These are phyloP conservation scores for Pegea sp. DNA, from an alignment of 23 tunicate genomes.

Conservation along the genomic window DNA sequence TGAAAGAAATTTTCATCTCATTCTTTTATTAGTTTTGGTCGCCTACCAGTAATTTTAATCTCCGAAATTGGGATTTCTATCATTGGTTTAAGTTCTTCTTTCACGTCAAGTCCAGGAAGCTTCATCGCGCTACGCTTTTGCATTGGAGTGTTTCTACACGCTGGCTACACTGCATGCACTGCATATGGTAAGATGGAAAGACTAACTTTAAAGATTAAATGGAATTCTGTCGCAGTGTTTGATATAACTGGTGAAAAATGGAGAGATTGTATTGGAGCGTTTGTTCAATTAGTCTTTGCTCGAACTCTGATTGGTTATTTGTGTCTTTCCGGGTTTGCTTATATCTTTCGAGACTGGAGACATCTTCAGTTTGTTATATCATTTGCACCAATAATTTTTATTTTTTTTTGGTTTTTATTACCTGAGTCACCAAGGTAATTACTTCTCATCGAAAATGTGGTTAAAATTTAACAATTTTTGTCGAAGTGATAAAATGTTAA, in stretches of 20 bases:
- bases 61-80: not conserved
- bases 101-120: not conserved
- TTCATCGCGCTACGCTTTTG: not conserved
- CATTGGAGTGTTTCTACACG: not conserved
- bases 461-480: too few species aligned
- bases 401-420: not conserved
- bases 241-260: not conserved
- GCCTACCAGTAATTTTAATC: not conserved
- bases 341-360: not conserved
- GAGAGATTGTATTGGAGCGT: not conserved
- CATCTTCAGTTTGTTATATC: not conserved
- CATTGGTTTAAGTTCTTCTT: not conserved
- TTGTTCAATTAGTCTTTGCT: not conserved
- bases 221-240: not conserved
- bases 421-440: slow-evolving; percentile 1
- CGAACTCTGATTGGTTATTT: slow-evolving; percentile 1
- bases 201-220: not conserved
- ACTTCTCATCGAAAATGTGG: too few species aligned
- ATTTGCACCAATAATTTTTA: not conserved
- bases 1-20: not conserved
- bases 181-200: not conserved
- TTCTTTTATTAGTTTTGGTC: not conserved
- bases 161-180: not conserved
- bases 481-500: too few species aligned
- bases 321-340: not conserved